These are phyloP conservation scores for Azorinus chamasolen DNA, from an alignment of 2,888 invertebrate genomes.

Conservation along the genomic window DNA sequence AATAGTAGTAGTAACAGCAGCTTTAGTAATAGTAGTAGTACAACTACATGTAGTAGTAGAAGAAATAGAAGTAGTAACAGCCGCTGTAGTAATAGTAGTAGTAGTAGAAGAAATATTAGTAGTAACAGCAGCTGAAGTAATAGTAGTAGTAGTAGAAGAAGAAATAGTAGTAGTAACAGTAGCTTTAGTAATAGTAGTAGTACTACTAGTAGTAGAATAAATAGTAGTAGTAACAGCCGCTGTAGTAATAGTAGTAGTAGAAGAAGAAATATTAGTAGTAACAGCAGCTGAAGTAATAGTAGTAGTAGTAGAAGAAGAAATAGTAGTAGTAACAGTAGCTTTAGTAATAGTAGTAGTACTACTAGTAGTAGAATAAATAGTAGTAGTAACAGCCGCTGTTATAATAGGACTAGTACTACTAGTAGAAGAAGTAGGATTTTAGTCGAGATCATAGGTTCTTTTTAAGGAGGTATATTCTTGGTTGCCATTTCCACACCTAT, in stretches of 20 bases:
- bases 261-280: neutral
- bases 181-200: slow-evolving; percentile 25
- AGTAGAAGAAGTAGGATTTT: too few species aligned
- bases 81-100: neutral
- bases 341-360: slow-evolving; percentile 16
- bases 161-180: slow-evolving; percentile 19
- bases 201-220: slow-evolving; percentile 15
- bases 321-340: slow-evolving; percentile 2
- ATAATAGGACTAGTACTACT: too few species aligned
- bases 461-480: too few species aligned
- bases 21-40: neutral
- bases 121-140: neutral
- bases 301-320: slow-evolving; percentile 10
- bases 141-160: slow-evolving; percentile 6
- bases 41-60: neutral
- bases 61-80: slow-evolving; percentile 1
- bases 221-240: slow-evolving; percentile 15
- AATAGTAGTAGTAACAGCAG: neutral
- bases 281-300: slow-evolving; percentile 16
- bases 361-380: too few species aligned
- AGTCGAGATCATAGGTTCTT: too few species aligned
- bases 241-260: neutral
- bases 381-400: too few species aligned
- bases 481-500: too few species aligned
- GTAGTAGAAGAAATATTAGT: slow-evolving; percentile 12